Percentiles rank a stretch among this genome's conserved stretches.
phyloP scores from a whole-genome alignment of 2,888 invertebrate species.

The Cosmopolites sordidus region DNA sequence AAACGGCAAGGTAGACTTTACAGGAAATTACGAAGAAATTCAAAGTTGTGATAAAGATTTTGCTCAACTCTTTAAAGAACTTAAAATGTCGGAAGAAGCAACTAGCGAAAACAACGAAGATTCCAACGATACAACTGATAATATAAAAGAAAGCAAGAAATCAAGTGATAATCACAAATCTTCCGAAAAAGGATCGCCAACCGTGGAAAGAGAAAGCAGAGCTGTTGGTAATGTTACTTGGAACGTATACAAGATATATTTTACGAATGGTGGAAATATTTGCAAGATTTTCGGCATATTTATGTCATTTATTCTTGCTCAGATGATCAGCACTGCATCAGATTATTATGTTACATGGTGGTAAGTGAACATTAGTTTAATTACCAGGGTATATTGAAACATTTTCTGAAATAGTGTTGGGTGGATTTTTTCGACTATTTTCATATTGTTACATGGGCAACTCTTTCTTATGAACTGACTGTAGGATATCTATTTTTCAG shows the following conservation, averaged over 20 bases:
- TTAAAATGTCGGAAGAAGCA: constrained; percentile 27
- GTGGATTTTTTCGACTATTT: no score
- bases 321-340: constrained; percentile 65
- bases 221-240: constrained; percentile 55
- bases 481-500: no score
- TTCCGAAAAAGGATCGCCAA: constrained; percentile 30
- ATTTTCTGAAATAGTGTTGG: no score
- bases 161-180: constrained; percentile 6
- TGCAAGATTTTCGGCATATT: constrained; percentile 42
- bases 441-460: no score
- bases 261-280: constrained; percentile 66
- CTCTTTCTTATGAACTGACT: no score
- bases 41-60: constrained; percentile 69
- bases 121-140: constrained; percentile 27
- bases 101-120: constrained; percentile 28
- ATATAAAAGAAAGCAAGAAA: constrained; percentile 37
- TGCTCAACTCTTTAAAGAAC: constrained; percentile 49
- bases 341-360: constrained; percentile 78
- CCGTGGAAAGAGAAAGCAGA: constrained; percentile 55
- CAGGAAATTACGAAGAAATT: constrained; percentile 65
- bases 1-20: constrained; percentile 54
- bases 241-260: constrained; percentile 62
- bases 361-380: constrained; percentile 43
- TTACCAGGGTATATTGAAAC: no score
- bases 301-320: constrained; percentile 60